Percentiles rank a stretch among this genome's conserved stretches.
Conservation (phyloP, 2,888 invertebrate species). For the Arrhopalites spinosus region DNA sequence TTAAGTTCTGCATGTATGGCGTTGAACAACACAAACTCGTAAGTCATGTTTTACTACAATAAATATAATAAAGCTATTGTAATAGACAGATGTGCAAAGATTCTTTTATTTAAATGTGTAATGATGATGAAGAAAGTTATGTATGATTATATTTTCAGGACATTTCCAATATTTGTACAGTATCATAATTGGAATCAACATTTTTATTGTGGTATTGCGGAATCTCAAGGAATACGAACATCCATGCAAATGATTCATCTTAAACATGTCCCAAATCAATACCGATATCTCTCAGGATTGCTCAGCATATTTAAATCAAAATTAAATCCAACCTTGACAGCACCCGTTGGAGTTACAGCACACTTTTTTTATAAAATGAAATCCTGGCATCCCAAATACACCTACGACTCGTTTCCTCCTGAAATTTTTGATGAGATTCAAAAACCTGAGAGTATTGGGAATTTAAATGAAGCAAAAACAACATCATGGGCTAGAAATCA, state of each 20-base stretch:
- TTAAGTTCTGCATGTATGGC: constrained; percentile 83
- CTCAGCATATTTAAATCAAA: constrained; percentile 88
- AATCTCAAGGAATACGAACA: constrained; percentile 76
- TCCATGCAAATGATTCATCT: constrained; percentile 89
- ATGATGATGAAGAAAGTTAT: constrained; percentile 22
- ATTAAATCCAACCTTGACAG: constrained; percentile 67
- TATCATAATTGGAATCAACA: constrained; percentile 80
- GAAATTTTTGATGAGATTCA: constrained; percentile 48
- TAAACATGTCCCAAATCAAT: constrained; percentile 77
- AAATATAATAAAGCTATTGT: not conserved
- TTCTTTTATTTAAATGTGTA: constrained; percentile 28
- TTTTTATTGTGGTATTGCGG: constrained; percentile 75
- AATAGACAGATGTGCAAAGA: constrained; percentile 6
- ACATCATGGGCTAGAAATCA: constrained; percentile 38
- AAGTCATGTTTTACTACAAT: constrained; percentile 52
- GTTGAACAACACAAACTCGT: constrained; percentile 78
- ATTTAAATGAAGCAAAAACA: not conserved
- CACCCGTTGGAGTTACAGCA: constrained; percentile 71
- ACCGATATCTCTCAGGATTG: constrained; percentile 78
- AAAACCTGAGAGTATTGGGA: not conserved
- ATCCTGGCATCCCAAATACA: constrained; percentile 61
- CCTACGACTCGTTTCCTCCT: constrained; percentile 50
- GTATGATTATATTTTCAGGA: constrained; percentile 60
- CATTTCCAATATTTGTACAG: constrained; percentile 85
- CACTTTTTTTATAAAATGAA: constrained; percentile 75